These are phyloP conservation scores for Panopea generosa DNA, from an alignment of 2,888 invertebrate genomes.

Conservation along the genomic window DNA sequence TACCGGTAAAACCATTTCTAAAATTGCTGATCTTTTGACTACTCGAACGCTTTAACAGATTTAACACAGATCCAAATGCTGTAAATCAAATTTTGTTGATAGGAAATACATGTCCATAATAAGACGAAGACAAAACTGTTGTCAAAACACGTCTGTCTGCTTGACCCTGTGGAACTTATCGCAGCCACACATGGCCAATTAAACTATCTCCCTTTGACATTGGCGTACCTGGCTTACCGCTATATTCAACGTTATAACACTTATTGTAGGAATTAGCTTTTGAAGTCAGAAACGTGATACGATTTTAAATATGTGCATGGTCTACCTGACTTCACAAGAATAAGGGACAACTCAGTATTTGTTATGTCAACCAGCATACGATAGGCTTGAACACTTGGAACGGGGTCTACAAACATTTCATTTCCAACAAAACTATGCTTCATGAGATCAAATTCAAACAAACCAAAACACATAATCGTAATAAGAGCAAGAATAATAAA, in stretches of 20 bases:
- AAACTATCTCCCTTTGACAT: slow-evolving; percentile 33
- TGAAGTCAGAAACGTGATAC: slow-evolving; percentile 51
- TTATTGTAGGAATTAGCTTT: slow-evolving; percentile 13
- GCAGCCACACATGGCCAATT: slow-evolving; percentile 26
- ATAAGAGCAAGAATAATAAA: too few relatives aligned
- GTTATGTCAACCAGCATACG: slow-evolving; percentile 28
- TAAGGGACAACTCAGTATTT: slow-evolving; percentile 23
- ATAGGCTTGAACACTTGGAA: slow-evolving; percentile 23
- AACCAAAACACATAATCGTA: too few relatives aligned
- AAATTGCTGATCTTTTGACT: too few relatives aligned
- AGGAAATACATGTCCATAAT: background rate
- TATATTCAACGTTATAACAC: slow-evolving; percentile 14
- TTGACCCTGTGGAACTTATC: slow-evolving; percentile 21
- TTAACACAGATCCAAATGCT: too few relatives aligned
- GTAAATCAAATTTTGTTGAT: background rate
- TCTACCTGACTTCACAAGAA: slow-evolving; percentile 43
- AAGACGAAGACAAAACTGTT: background rate
- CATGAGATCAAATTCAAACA: too few relatives aligned
- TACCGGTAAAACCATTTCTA: too few relatives aligned
- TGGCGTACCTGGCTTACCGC: slow-evolving; percentile 6
- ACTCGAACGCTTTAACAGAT: too few relatives aligned
- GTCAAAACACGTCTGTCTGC: background rate
- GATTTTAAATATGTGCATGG: slow-evolving; percentile 39
- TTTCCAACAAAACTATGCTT: too few relatives aligned
- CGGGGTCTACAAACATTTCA: too few relatives aligned